Evolutionary conservation across 2,888 invertebrate species (phyloP), one percentile per base, ranked within the genome.

Genomic region (Eumerus sabulonum): DNA sequence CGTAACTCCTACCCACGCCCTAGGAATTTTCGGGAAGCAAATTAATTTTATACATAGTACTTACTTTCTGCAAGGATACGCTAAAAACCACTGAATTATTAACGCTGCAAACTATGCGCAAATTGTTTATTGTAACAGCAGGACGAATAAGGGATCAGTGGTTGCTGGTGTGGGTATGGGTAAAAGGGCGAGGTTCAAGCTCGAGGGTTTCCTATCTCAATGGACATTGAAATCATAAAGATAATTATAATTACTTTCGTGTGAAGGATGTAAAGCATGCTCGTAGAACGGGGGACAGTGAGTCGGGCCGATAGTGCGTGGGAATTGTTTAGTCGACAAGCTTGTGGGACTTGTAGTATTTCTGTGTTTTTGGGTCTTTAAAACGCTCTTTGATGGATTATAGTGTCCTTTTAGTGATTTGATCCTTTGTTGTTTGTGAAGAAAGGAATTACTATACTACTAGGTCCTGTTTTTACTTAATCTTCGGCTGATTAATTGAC

Each of bases 241-340:
- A 79, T 79, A 70, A 79, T 74, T 79, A 74, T 70, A 79, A 79
- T 79, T 79, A 79, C 63, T 79, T 74, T 74, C 47, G 56, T 27
- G 27, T 70, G 68, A 35, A 47, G 72, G 63, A 67, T 56, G 54
- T 18, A n/a, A n/a, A n/a, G n/a, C n/a, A n/a, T n/a, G n/a, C n/a
- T n/a, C n/a, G n/a, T n/a, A n/a, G 4, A 40, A 9, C 18, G n/a
- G 3, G 35, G 14, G 9, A 19, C 44, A 70, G 63, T 47, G 59
- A 53, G 27, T 50, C 45, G 45, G 38, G 18, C 45, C 27, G 27
- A 27, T 7, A 7, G 27, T 27, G 3, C 7, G 27, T 7, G 27
- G 27, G 27, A 27, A 27, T 27, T 27, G 7, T n/a, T n/a, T n/a
- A n/a, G n/a, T 27, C 2, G 27, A 27, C 27, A 27, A 27, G 36